Evolutionary conservation across 2,888 invertebrate genomes (phyloP), one percentile per base, ranked within the genome.

Genomic region (Caenorhabditis drosophilae): DNA sequence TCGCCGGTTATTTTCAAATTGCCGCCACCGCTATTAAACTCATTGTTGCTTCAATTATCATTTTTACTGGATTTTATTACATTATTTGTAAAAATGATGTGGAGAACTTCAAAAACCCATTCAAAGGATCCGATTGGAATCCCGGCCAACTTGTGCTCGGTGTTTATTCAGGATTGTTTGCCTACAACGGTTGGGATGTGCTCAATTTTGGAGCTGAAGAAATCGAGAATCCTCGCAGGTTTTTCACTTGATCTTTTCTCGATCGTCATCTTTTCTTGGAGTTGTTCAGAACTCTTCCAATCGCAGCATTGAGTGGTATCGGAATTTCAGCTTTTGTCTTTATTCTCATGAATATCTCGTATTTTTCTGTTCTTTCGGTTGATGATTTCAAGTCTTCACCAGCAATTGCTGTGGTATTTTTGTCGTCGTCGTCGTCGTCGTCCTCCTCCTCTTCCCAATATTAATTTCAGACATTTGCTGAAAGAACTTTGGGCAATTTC

Each of bases 291-390:
- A 80, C 74, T 2, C 42, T 80, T 9, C 80, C 80, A 6, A 67
- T 80, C 25, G 77, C 79, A 3, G 77, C 76, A 2, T 59, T 78
- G 40, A 58, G 70, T 47, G 79, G 80, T 23, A 78, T 80, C 9
- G 49, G 44, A 2, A 72, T 77, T 12, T 73, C 80, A 1, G 76
- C 76, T 1, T 35, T 64, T 6, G 70, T 93, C 58, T 94, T 93
- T 85, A 91, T 92, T 47, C 84, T 92, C 80, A 91, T 92, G 9
- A 94, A 94, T 85, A 87, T 93, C 73, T 92, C 93, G 35, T 94
- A 94, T 86, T 92, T 93, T 85, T 90, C 91, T 1, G 91, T 93
- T 18, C 88, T 94, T 22, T 88, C 90, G 7, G 90, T 90, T 51
- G 86, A 86, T 22, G 92, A 93, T 85, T 90, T 93, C 88, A 86